phyloP scores from a whole-genome alignment of 64 coral and sea anemone species.

The Dendrophyllia cribrosa region DNA sequence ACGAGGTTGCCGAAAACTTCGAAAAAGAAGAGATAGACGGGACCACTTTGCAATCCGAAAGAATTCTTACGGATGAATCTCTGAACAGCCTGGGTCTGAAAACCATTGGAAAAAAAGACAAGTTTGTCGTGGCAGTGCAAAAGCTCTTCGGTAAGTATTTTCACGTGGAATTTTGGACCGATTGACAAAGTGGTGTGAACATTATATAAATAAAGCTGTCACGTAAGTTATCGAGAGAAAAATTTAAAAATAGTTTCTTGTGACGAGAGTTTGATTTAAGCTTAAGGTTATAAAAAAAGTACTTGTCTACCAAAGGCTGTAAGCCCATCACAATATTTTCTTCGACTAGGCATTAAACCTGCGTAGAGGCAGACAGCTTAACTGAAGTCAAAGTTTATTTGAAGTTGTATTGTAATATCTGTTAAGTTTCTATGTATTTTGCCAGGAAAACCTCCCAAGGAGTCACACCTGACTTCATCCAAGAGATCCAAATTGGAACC shows the following conservation, averaged over 20 bases:
- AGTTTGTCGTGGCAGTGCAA: neutral
- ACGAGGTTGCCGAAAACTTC: neutral
- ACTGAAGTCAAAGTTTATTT: neutral
- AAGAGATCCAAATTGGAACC: constrained; percentile 29
- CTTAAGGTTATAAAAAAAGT: neutral
- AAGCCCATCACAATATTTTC: neutral
- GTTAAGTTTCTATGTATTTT: neutral
- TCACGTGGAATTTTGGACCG: too few relatives aligned
- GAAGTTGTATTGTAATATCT: neutral
- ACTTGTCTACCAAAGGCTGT: neutral
- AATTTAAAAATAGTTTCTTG: too few relatives aligned
- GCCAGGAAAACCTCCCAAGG: constrained; percentile 15
- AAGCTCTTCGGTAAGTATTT: neutral
- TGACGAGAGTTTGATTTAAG: neutral
- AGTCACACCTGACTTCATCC: neutral
- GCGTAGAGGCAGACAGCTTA: neutral
- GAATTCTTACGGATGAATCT: neutral
- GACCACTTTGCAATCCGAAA: neutral
- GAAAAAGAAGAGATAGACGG: neutral
- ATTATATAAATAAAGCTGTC: too few relatives aligned
- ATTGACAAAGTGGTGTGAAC: too few relatives aligned
- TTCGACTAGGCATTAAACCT: neutral
- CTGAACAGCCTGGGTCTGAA: neutral
- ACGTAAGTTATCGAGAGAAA: too few relatives aligned
- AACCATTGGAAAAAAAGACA: constrained; percentile 2